Evolutionary conservation across 1,140 invertebrate genomes (phyloP).

Genomic region (Calephelis virginiensis): DNA sequence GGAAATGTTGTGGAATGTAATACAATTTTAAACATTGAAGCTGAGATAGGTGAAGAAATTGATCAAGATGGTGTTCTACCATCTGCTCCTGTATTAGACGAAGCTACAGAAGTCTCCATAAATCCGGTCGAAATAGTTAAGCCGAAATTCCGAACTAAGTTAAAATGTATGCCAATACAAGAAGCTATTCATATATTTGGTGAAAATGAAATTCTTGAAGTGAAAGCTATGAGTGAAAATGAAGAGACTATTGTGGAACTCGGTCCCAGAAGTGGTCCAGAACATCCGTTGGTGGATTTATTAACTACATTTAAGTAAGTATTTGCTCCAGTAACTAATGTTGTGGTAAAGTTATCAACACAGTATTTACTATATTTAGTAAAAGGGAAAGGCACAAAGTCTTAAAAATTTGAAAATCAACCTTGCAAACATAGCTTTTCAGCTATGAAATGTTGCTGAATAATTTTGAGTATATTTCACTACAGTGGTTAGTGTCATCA

Average conservation of each 20-base stretch:
- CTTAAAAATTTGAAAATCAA: no score
- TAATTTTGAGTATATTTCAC: no score
- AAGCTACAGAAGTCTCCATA: conserved; percentile 22
- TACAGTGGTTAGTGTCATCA: no score
- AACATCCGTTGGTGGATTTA: conserved; percentile 66
- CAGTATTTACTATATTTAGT: background rate
- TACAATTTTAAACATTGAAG: conserved; percentile 15
- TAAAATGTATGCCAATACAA: conserved; percentile 51
- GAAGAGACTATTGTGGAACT: conserved; percentile 59
- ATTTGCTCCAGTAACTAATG: background rate
- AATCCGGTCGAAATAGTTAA: conserved; percentile 1
- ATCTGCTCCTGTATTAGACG: conserved; percentile 56
- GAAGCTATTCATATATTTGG: conserved; percentile 56
- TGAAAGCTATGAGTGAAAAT: conserved; percentile 54
- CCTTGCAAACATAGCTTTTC: no score
- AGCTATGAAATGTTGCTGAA: no score
- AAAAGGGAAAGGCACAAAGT: background rate
- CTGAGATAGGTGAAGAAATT: conserved; percentile 25
- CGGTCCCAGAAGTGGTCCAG: conserved; percentile 49
- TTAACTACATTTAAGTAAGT: conserved; percentile 57
- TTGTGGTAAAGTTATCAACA: background rate
- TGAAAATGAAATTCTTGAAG: conserved; percentile 51
- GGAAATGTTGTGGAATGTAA: conserved; percentile 12
- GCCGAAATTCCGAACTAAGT: conserved; percentile 33
- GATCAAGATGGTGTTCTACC: conserved; percentile 29